Base-by-base conservation (phyloP, 2,113 vertebrate genomes). In the Boleophthalmus pectinirostris region DNA sequence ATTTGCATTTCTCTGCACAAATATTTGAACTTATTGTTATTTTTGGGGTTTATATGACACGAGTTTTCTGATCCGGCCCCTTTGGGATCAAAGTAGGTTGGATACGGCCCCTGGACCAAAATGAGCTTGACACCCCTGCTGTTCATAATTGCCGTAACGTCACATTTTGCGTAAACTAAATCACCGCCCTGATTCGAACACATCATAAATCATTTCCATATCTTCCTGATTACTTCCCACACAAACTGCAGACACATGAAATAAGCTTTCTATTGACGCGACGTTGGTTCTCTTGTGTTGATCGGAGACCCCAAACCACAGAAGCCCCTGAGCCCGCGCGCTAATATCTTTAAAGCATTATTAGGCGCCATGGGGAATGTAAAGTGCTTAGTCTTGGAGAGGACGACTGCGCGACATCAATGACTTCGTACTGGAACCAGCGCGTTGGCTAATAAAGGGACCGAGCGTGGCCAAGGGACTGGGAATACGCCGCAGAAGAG, bases 371-470 rank as follows among this genome's bases (percentile, higher is more conserved):
- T 18, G 20, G 56, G 74, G 51, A 66, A 24, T 56, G 71, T 71
- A 33, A 53, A 53, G 75, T 23, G 74, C 72, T 85, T 66, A 72
- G 61, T 76, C 66, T 69, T 70, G 72, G 49, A 6, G 3, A 25
- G 56, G 29, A 60, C 51, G 69, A 54, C 78, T 81, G 67, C 23
- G 76, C 54, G 81, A 67, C 74, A 82, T 61, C 56, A 5, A 15
- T 58, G 63, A 66, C 54, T 83, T 72, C 73, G 78, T 68, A 73
- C 68, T 68, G 73, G 64, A 75, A 70, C 72, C 82, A 73, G 70
- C 1, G 68, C 1, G 25, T 49, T 5, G 23, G 61, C 65, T 75
- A 73, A 82, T 83, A 86, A 88, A 83, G 66, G 54, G 21, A 66
- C 69, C 58, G 25, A 66, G 56, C 25, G 20, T 16, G 14, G 69